A percentile compares a stretch with the other conserved stretches of the same genome.
phyloP scores from a whole-genome alignment of 2,113 vertebrate species.

The Oncorhynchus kisutch region DNA sequence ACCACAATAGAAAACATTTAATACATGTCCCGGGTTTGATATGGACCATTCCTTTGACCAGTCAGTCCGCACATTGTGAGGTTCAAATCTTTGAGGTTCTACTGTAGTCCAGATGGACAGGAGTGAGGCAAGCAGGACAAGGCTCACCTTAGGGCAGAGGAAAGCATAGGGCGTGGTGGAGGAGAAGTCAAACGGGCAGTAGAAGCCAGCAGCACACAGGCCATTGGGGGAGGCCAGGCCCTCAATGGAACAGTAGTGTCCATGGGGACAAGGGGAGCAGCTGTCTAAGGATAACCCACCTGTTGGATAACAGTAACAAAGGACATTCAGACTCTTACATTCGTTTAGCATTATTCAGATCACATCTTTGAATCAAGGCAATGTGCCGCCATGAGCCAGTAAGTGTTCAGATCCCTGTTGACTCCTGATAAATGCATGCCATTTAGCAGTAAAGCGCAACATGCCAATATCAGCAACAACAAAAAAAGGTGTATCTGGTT shows the following conservation, averaged over 20 bases:
- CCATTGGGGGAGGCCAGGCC: constrained; percentile 77
- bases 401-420: no score
- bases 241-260: constrained; percentile 78
- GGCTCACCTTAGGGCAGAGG: constrained; percentile 82
- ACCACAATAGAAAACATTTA: no score
- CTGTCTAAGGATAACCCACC: constrained; percentile 79
- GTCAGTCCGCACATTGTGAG: no score
- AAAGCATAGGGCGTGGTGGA: constrained; percentile 74
- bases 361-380: not conserved
- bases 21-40: no score
- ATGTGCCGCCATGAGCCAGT: no score
- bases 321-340: not conserved
- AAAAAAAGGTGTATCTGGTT: no score
- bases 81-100: no score
- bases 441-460: no score
- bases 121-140: not conserved
- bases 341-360: not conserved
- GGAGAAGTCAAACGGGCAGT: constrained; percentile 79
- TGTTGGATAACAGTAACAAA: constrained; percentile 41
- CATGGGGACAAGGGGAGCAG: constrained; percentile 80
- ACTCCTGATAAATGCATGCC: no score
- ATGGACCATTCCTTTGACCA: no score
- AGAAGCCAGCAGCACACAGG: constrained; percentile 77
- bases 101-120: no score
- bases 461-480: no score